phyloP scores from a whole-genome alignment of 2,113 vertebrate species.

The Rhagologus leucostigma region DNA sequence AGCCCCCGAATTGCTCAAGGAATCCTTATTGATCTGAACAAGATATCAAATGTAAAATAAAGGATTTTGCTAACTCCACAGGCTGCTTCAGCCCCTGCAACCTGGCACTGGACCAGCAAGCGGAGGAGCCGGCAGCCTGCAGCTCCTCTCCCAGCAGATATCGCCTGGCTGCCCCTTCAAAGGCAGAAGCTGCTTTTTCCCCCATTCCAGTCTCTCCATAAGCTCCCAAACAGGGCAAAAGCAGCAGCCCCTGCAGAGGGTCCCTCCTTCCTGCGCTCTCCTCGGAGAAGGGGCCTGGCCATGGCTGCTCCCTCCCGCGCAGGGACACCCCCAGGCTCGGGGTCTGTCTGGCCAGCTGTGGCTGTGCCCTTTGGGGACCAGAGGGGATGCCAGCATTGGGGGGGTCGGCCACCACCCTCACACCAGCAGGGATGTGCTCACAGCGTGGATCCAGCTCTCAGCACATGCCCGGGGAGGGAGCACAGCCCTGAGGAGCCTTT shows the following conservation, averaged over 20 bases:
- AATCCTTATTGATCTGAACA: slow-evolving; percentile 28
- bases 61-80: slow-evolving; percentile 24
- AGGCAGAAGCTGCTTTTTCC: not conserved
- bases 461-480: not conserved
- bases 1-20: not conserved
- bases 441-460: rapidly evolving
- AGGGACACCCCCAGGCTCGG: rapidly evolving
- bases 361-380: not conserved
- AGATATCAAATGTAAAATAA: slow-evolving; percentile 39
- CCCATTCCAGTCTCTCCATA: not conserved
- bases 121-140: not conserved
- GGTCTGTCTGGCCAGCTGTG: rapidly evolving
- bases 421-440: not conserved
- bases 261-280: too few relatives aligned
- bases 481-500: not conserved
- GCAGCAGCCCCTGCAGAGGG: not conserved
- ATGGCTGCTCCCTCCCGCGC: not conserved
- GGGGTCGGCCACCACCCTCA: rapidly evolving
- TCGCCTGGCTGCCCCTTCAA: not conserved
- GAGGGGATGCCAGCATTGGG: not conserved
- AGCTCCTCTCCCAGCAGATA: not conserved
- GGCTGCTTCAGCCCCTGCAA: slow-evolving; percentile 14
- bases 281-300: rapidly evolving
- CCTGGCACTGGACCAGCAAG: not conserved
- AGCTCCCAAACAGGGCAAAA: not conserved